phyloP scores from a whole-genome alignment of 1,140 invertebrate genomes.

The Drosophila nikananu region DNA sequence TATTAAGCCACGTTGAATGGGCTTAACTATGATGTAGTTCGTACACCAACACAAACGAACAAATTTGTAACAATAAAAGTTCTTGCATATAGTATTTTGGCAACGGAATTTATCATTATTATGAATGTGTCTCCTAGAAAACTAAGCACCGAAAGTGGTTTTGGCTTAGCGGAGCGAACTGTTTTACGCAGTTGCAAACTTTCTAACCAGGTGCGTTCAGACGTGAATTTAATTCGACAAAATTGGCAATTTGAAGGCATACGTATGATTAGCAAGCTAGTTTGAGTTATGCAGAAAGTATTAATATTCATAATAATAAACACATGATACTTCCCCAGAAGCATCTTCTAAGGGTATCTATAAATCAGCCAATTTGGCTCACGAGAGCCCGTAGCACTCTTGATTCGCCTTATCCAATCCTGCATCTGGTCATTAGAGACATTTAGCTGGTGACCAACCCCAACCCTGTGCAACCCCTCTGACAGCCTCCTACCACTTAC shows the following conservation, averaged over 20 bases:
- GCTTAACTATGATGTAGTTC: conserved; percentile 18
- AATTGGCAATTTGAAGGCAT: conserved; percentile 12
- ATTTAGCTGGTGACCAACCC: conserved; percentile 22
- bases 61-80: conserved; percentile 24
- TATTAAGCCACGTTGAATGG: conserved; percentile 33
- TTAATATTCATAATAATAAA: conserved; percentile 18
- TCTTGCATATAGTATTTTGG: conserved; percentile 22
- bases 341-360: neutral
- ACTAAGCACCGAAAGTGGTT: conserved; percentile 22
- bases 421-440: conserved; percentile 28
- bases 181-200: conserved; percentile 41
- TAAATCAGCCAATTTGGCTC: conserved; percentile 13
- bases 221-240: conserved; percentile 37
- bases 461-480: neutral
- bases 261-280: conserved; percentile 28
- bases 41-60: neutral
- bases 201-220: conserved; percentile 25
- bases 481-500: neutral
- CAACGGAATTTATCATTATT: conserved; percentile 34
- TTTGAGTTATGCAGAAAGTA: neutral
- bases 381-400: neutral
- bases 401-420: conserved; percentile 1
- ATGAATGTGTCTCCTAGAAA: conserved; percentile 22
- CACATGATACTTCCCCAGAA: neutral
- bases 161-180: conserved; percentile 26